A percentile compares a stretch with the other conserved stretches of the same genome.
These are phyloP conservation scores for Malurus melanocephalus DNA, from an alignment of 2,113 vertebrate species.

Conservation along the genomic window DNA sequence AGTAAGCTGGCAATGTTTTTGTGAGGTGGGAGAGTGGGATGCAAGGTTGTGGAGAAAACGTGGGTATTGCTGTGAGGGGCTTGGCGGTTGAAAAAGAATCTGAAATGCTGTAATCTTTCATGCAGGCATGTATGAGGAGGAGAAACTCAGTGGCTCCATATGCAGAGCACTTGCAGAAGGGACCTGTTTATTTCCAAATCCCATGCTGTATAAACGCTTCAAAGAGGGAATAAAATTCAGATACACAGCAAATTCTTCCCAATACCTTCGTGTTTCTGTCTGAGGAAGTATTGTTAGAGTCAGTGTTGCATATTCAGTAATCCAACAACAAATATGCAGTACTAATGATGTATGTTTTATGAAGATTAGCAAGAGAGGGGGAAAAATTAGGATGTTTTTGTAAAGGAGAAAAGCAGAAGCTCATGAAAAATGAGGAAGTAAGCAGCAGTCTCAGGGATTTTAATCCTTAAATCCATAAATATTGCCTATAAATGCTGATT, in stretches of 20 bases:
- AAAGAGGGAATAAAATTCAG: neutral
- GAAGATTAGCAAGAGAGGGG: neutral
- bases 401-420: neutral
- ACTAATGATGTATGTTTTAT: neutral
- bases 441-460: neutral
- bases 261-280: neutral
- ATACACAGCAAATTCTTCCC: neutral
- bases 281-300: neutral
- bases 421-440: neutral
- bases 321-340: neutral
- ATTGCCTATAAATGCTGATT: neutral
- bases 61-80: neutral
- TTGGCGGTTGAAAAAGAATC: neutral
- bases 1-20: slow-evolving; percentile 19
- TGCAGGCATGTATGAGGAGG: neutral
- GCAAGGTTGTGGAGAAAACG: neutral
- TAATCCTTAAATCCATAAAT: neutral
- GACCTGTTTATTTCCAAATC: slow-evolving; percentile 44
- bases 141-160: slow-evolving; percentile 19
- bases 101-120: neutral
- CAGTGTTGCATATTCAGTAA: neutral
- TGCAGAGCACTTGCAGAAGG: slow-evolving; percentile 10
- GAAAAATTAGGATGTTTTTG: neutral
- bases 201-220: neutral
- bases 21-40: slow-evolving; percentile 4